Evolutionary conservation across 1,140 invertebrate genomes (phyloP).

Genomic region (Drosophila melanica): DNA sequence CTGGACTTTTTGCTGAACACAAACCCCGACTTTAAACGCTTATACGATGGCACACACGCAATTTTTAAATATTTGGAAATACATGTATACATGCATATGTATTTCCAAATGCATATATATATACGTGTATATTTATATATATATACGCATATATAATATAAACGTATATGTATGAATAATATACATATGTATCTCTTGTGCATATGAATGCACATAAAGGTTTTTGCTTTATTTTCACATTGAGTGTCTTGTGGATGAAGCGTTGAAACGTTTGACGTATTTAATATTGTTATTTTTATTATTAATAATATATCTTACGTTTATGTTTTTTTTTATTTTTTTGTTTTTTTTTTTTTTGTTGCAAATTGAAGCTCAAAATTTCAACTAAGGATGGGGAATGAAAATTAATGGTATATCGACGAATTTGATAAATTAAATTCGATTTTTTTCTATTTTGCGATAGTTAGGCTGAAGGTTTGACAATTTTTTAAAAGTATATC

Average conservation of each 20-base stretch:
- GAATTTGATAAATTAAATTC: constrained; percentile 30
- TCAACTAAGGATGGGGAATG: constrained; percentile 28
- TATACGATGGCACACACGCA: background rate
- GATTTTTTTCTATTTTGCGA: constrained; percentile 32
- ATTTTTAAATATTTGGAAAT: constrained; percentile 7
- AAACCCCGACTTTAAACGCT: constrained; percentile 6
- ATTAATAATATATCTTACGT: constrained; percentile 39
- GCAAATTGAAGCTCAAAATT: constrained; percentile 49
- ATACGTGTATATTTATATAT: too few species aligned
- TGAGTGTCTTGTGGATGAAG: constrained; percentile 3
- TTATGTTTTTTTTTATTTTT: constrained; percentile 32
- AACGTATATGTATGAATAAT: constrained; percentile 17
- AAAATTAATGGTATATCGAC: constrained; percentile 33
- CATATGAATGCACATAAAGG: constrained; percentile 18
- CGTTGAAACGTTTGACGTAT: constrained; percentile 3
- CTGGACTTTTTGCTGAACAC: constrained; percentile 37
- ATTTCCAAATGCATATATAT: constrained; percentile 18
- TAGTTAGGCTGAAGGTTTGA: constrained; percentile 27
- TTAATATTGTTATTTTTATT: constrained; percentile 13
- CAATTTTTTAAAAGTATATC: constrained; percentile 30
- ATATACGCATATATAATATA: constrained; percentile 8
- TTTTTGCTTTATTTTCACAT: constrained; percentile 19
- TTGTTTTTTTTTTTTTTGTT: constrained; percentile 39
- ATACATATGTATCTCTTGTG: constrained; percentile 8
- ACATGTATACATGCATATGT: background rate